Percentiles rank a stretch among this genome's conserved stretches.
Evolutionary conservation across 2,888 invertebrate genomes (phyloP).

Genomic region (Machimus atricapillus): DNA sequence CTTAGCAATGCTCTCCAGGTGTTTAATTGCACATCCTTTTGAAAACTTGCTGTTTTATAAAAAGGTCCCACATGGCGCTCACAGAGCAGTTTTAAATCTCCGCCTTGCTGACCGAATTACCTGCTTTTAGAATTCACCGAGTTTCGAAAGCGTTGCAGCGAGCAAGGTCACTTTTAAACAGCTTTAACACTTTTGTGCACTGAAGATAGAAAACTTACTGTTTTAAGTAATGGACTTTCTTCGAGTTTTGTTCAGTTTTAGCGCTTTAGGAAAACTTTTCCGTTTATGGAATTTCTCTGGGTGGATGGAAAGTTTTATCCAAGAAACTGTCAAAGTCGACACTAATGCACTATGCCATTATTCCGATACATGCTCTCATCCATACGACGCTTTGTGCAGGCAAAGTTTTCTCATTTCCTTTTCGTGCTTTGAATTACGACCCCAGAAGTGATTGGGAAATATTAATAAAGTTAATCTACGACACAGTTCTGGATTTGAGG

Average conservation of each 20-base stretch:
- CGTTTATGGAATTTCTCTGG: neutral
- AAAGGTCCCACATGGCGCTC: neutral
- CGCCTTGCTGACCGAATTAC: neutral
- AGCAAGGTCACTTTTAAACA: neutral
- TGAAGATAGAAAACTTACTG: neutral
- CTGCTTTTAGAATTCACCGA: neutral
- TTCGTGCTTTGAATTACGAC: slow-evolving; percentile 2
- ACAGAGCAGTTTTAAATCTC: neutral
- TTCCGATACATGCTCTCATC: slow-evolving; percentile 7
- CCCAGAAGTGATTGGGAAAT: slow-evolving; percentile 5
- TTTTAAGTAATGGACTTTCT: neutral
- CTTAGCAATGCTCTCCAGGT: neutral
- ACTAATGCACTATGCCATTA: slow-evolving; percentile 24
- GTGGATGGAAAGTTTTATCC: neutral
- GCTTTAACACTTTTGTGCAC: neutral
- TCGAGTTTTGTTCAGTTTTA: neutral
- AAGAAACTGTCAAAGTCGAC: neutral
- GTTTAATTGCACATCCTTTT: neutral
- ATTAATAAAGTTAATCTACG: slow-evolving; percentile 17
- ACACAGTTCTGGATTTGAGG: neutral
- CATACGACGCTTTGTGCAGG: neutral
- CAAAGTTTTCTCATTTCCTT: slow-evolving; percentile 32
- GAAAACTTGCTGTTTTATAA: neutral
- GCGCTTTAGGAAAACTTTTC: slow-evolving; percentile 5
- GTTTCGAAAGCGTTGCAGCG: neutral